Evolutionary conservation across 23 tunicate genomes (phyloP), one percentile per base, ranked within the genome.

Genomic region (Aplidium turbinatum): DNA sequence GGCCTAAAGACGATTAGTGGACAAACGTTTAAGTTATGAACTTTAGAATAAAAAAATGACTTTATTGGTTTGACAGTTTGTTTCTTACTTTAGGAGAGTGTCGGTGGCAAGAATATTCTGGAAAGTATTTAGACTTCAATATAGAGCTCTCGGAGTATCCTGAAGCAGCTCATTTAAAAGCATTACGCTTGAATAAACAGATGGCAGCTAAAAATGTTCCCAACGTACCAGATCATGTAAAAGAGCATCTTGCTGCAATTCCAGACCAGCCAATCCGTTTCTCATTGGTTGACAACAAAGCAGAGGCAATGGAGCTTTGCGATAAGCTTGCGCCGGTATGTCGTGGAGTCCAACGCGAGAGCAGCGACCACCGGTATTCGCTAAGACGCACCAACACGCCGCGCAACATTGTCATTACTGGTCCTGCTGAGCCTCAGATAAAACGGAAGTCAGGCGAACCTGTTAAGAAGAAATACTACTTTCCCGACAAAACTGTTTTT

Each of bases 91-190:
- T 63, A 87, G 94, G 86, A 32, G 42, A 48, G 23, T 87, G 94
- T 38, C 82, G 81, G 7, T 87, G 84, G 78, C 82, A 87, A 24
- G 30, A 56, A 63, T 80, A 47, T 62, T 64, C 65, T 18, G 86
- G 82, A 31, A 87, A 87, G 42, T 80, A 80, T 87, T 47, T 87
- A 63, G 94, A 87, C 71, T 69, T 36, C 54, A 84, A 32, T 58
- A 87, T 87, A 22, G 87, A 82, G 45, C 38, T 82, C 20, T 47
- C 80, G 47, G 63, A 73, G 1, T 27, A 31, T 29, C 63, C 63
- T 34, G 87, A 82, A 63, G 80, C 87, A 20, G 73, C 80, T 9
- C 45, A 81, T 30, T 21, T 81, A 22, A 35, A 29, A 21, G 33
- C 57, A 38, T 35, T 38, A 16, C 63, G 45, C 13, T 56, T 69